Evolutionary conservation across 2,888 invertebrate genomes (phyloP), one percentile per base, ranked within the genome.

Genomic region (Charanyca ferruginea): DNA sequence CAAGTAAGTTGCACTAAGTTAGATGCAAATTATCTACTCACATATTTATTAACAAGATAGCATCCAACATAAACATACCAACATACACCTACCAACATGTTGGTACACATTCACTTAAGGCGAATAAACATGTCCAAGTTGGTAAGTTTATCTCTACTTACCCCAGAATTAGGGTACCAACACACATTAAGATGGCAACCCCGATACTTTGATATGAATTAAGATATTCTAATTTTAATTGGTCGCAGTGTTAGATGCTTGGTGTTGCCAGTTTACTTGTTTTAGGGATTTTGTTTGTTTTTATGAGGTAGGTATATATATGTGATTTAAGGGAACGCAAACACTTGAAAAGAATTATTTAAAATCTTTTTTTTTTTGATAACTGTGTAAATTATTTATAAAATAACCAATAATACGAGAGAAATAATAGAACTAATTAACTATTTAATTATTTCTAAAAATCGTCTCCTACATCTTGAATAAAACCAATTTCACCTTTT

Each of bases 201-300:
- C 94, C 86, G 95, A 95, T 94, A 93, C 91, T 92, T 92, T 90
- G 96, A 96, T 96, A 96, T 96, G 96, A 96, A 97, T 97, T 97
- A 96, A 97, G 96, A 97, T 97, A 97, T 97, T 97, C 96, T 96
- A 96, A 96, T 96, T 96, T 94, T 95, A 95, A 95, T 93, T 94
- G 95, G 86, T 77, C 52, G 83, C 76, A 62, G 78, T 41, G 78
- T 77, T 85, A 85, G 80, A 83, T 80, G 83, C 58, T 73, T 73
- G 65, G 83, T 87, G 87, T 85, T 86, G 83, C 85, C 83, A 83
- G 79, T 78, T 78, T 76, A 68, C 71, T 75, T 81, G 81, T 79
- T 85, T 80, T 68, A 66, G 65, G 59, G 57, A 45, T 77, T 75
- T 52, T 55, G 52, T 62, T 67, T 47, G 42, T 53, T 74, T 20